Evolutionary conservation across 1,140 invertebrate species (phyloP).

Genomic region (Aphelinus certus): DNA sequence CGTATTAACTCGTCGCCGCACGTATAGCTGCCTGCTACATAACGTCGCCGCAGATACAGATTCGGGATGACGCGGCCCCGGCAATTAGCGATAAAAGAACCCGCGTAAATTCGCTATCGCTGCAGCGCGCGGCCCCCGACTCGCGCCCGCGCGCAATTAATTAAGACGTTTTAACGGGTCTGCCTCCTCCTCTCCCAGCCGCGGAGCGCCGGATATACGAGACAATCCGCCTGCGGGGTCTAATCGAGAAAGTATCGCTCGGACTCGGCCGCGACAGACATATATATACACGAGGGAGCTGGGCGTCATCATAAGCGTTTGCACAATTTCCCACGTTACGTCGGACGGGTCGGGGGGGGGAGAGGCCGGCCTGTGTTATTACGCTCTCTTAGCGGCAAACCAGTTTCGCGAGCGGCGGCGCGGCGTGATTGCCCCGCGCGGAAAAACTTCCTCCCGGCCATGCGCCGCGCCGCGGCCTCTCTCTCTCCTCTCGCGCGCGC

Average conservation of each 20-base stretch:
- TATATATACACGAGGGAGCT: not conserved
- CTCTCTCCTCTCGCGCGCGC: not conserved
- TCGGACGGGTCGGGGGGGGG: not conserved
- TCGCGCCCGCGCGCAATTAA: conserved; percentile 8
- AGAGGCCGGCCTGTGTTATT: not conserved
- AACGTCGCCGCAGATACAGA: too few species aligned
- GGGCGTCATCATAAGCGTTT: conserved; percentile 1
- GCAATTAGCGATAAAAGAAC: not conserved
- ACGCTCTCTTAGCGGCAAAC: conserved; percentile 17
- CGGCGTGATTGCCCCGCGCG: conserved; percentile 10
- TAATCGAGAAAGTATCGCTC: conserved; percentile 13
- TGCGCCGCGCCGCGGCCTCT: too few species aligned
- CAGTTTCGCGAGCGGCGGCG: conserved; percentile 22
- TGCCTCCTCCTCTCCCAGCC: not conserved
- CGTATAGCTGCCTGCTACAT: too few species aligned
- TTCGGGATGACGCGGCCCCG: too few species aligned
- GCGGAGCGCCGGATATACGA: too few species aligned
- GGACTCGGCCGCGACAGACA: not conserved
- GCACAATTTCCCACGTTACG: conserved; percentile 30
- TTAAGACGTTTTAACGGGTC: conserved; percentile 17
- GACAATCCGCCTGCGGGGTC: not conserved
- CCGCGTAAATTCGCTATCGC: not conserved
- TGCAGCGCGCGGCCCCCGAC: not conserved
- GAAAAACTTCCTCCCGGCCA: conserved; percentile 24
- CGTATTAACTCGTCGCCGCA: too few species aligned